phyloP scores from a whole-genome alignment of 2,113 vertebrate genomes.

The Carettochelys insculpta region DNA sequence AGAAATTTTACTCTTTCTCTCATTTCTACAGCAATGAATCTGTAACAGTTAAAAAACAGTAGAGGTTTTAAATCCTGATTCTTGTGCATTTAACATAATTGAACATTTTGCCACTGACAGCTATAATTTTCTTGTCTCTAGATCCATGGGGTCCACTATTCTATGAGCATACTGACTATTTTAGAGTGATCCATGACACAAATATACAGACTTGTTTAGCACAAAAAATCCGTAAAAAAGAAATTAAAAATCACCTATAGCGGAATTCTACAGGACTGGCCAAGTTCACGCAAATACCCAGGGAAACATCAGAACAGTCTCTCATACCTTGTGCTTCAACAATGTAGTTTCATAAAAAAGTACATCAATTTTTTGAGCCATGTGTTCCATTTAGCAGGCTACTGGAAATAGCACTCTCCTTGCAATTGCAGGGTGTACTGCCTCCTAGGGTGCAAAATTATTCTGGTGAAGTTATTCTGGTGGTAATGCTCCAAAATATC shows the following conservation, averaged over 20 bases:
- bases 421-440: neutral
- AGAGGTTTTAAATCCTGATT: neutral
- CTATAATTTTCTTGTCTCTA: neutral
- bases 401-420: neutral
- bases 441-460: neutral
- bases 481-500: neutral
- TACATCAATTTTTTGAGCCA: neutral
- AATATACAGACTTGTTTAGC: constrained; percentile 11
- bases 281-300: neutral
- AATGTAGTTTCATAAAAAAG: neutral
- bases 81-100: neutral
- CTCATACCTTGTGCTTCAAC: no score
- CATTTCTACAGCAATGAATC: constrained; percentile 42
- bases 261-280: neutral
- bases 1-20: constrained; percentile 39
- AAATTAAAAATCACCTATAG: neutral
- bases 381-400: neutral
- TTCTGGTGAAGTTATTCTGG: neutral
- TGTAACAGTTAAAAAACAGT: constrained; percentile 44
- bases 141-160: neutral
- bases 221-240: neutral
- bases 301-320: neutral
- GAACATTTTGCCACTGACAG: constrained; percentile 2
- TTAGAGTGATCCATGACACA: neutral
- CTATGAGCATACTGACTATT: neutral